These are phyloP conservation scores for Dryoscopus gambensis DNA, from an alignment of 2,113 vertebrate genomes.

Conservation along the genomic window DNA sequence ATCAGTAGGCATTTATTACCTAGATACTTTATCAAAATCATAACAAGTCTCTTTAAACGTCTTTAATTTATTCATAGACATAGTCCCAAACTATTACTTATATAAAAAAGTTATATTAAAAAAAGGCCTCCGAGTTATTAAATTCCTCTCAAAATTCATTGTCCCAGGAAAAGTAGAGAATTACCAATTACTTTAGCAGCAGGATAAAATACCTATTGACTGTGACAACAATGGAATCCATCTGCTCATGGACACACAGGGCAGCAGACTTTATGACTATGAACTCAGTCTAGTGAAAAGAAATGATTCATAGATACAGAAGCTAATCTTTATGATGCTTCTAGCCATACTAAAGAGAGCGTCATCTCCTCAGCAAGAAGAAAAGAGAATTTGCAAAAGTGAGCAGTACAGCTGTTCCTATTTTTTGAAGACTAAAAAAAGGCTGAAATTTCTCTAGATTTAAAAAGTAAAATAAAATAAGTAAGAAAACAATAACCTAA, in stretches of 20 bases:
- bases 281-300: neutral
- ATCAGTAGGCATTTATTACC: neutral
- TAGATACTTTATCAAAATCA: neutral
- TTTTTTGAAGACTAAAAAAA: neutral
- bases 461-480: neutral
- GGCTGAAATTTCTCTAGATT: neutral
- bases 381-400: neutral
- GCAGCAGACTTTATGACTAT: neutral
- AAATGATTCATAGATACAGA: neutral
- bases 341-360: neutral
- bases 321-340: neutral
- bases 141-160: neutral
- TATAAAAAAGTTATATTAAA: neutral
- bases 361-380: neutral
- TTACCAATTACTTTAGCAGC: neutral
- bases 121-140: neutral
- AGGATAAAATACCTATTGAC: neutral
- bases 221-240: neutral
- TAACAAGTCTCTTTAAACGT: neutral
- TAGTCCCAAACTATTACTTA: neutral
- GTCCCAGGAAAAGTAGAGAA: neutral
- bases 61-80: neutral
- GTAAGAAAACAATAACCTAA: neutral
- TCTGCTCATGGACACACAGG: neutral
- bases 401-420: neutral